Evolutionary conservation across 2,888 invertebrate species (phyloP).

Genomic region (Polyommatus icarus): DNA sequence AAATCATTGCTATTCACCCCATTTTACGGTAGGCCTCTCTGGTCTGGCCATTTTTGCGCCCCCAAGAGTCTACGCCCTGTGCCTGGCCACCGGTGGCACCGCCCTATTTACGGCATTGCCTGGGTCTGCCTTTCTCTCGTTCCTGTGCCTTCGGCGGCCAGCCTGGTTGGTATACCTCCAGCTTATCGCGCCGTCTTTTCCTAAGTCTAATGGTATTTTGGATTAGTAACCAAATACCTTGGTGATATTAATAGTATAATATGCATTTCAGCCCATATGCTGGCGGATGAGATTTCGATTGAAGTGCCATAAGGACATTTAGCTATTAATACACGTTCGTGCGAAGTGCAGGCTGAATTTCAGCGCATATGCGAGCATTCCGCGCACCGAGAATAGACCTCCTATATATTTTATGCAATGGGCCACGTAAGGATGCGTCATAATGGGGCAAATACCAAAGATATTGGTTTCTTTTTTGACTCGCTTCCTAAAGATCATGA

Average conservation of each 20-base stretch:
- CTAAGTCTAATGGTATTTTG: too few species aligned
- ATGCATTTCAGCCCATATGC: background rate
- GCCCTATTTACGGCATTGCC: too few species aligned
- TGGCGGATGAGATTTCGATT: slow-evolving; percentile 17
- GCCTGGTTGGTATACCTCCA: too few species aligned
- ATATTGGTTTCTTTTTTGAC: background rate
- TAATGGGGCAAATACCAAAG: slow-evolving; percentile 28
- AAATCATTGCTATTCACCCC: too few species aligned
- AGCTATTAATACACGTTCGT: background rate
- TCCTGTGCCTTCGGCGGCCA: too few species aligned
- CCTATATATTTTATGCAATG: slow-evolving; percentile 47
- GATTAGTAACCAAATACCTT: background rate
- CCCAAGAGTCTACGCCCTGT: too few species aligned
- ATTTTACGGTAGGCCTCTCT: too few species aligned
- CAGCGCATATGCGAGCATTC: slow-evolving; percentile 43
- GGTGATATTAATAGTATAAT: background rate
- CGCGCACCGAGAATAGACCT: slow-evolving; percentile 45
- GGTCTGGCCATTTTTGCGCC: too few species aligned
- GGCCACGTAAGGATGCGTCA: slow-evolving; percentile 38
- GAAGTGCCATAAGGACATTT: slow-evolving; percentile 19
- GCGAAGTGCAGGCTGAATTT: slow-evolving; percentile 20
- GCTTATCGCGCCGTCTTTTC: too few species aligned
- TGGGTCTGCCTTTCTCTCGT: too few species aligned
- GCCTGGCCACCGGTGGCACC: too few species aligned
- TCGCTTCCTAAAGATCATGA: background rate